Base-by-base conservation (phyloP, 53 echinoderm and acorn worm species). In the Patiria pectinifera region DNA sequence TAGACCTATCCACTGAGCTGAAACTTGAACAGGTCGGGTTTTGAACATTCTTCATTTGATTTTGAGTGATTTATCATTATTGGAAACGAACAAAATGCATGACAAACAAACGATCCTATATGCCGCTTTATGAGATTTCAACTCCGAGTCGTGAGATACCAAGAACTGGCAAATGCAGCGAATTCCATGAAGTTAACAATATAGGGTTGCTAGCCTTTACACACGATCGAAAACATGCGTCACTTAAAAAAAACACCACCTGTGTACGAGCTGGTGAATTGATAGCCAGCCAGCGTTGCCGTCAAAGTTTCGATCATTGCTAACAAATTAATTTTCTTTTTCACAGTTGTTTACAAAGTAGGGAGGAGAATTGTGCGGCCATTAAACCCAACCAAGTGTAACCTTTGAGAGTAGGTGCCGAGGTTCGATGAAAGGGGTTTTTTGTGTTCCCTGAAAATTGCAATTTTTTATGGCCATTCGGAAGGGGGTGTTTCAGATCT, bases 321-420 rank as follows among this genome's bases (percentile, higher is more conserved):
- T 82, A 0, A 45, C 48, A 66, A 80, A 45, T 80, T 47, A 45
- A 82, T 58, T 82, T 16, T 58, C 2, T 47, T 82, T 78, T 78
- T 11, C 9, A 45, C 82, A 80, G 80, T 14, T 21, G 53, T 11
- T 22, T 45, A 9, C 48, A 45, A 4, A 6, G 21, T 9, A 23
- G 21, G 82, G 82, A 80, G 59, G 49, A 18, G 48, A 82, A 53
- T 82, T 19, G 16, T 0, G 46, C 48, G 48, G 82, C 82, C 49
- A 53, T 82, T 22, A 82, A 82, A 82, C 23, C 59, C 82, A 82
- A 46, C 23, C 58, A 59, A 21, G 82, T 58, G 82, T 82, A 53
- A n/a, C 80, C 80, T 45, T 47, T 43, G 2, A 53, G 53, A 7
- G 44, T 11, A 8, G 76, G 25, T 79, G 2, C 80, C 80, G 80